Evolutionary conservation across 2,888 invertebrate species (phyloP).

Genomic region (Erebia epiphron): DNA sequence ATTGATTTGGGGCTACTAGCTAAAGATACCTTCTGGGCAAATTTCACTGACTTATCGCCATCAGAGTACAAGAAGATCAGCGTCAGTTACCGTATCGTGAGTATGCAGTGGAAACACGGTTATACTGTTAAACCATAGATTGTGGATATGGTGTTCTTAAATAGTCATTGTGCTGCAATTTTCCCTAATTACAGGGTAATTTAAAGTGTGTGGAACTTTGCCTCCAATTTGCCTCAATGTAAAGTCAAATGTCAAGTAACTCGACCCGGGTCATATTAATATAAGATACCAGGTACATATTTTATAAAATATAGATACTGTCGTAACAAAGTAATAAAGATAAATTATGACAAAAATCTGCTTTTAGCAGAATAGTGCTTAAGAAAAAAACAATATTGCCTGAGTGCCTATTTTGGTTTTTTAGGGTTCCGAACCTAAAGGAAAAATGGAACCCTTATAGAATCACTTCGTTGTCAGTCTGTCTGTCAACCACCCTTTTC

Average conservation of each 20-base stretch:
- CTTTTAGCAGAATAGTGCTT: not conserved
- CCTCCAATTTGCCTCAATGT: not conserved
- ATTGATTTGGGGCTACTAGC: no score
- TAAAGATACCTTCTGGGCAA: no score
- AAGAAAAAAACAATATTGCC: not conserved
- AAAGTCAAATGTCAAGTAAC: conserved; percentile 5
- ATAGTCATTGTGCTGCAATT: conserved; percentile 27
- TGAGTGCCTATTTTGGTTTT: not conserved
- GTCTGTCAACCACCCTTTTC: no score
- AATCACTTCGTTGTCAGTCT: no score
- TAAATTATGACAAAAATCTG: not conserved
- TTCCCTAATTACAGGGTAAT: conserved; percentile 16
- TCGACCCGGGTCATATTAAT: not conserved
- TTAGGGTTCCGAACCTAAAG: not conserved
- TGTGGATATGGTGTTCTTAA: conserved; percentile 33
- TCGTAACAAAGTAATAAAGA: conserved; percentile 8
- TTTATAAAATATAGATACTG: not conserved
- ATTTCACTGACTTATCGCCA: no score
- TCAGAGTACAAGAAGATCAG: no score
- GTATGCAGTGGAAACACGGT: conserved; percentile 10
- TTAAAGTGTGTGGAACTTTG: conserved; percentile 5
- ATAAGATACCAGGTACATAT: not conserved
- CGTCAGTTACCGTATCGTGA: not conserved
- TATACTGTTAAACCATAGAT: conserved; percentile 20
- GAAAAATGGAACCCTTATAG: no score